Evolutionary conservation across 2,888 invertebrate species (phyloP), one percentile per base, ranked within the genome.

Genomic region (Hyposoter dolosus): DNA sequence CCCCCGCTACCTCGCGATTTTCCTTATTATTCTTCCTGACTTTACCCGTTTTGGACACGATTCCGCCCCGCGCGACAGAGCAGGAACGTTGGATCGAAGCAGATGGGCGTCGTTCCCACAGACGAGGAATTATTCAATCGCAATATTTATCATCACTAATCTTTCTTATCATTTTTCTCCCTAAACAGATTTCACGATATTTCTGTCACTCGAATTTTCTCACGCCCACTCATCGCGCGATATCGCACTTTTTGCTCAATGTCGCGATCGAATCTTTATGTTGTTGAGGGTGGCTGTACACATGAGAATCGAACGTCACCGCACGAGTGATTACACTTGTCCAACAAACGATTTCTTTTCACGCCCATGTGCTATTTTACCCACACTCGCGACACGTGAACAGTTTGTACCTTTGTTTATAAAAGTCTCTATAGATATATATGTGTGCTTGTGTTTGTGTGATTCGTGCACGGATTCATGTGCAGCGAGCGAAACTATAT

Each of bases 301-400:
- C 71, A 71, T 71, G n/a, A 15, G 66, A 53, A 35, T 53, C 56
- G 35, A 71, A 56, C 60, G 75, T 78, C 63, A 53, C 78, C 10
- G 5, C 40, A 40, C 35, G 0, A 71, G 50, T 56, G 28, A 66
- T 79, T 60, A 47, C 71, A 72, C 43, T 66, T 56, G 76, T 60
- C 40, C 68, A 56, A 56, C 65, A 43, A 85, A 76, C 71, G 82
- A 86, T 45, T 45, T 68, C 72, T 68, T 74, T 83, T 84, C 71
- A 84, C 85, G 85, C 84, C 82, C 87, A 84, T 84, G 81, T 85
- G 87, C 71, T 78, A 84, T 86, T 87, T 87, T n/a, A 66, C 43
- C 35, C n/a, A 65, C 50, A 68, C 53, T 6, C 53, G 56, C 56
- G 32, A 72, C 66, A 50, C 43, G 53, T 53, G 23, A 17, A 68